Evolutionary conservation across 2,888 invertebrate genomes (phyloP).

Genomic region (Sinodicranocentrus sp.): DNA sequence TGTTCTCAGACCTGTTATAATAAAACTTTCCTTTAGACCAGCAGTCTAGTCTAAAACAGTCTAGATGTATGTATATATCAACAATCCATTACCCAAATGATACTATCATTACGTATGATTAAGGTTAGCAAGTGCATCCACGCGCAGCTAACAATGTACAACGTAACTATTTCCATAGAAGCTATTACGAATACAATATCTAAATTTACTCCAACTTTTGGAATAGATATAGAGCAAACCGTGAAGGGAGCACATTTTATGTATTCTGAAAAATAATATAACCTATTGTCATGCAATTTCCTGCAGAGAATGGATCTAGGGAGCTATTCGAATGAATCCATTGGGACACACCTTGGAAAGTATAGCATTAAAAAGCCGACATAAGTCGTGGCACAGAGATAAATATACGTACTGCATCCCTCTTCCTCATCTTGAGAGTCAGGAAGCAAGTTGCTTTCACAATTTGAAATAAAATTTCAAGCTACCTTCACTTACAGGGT

Average conservation of each 20-base stretch:
- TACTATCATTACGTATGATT: slow-evolving; percentile 57
- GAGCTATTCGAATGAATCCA: slow-evolving; percentile 72
- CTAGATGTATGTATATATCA: slow-evolving; percentile 40
- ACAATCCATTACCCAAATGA: slow-evolving; percentile 55
- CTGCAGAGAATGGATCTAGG: slow-evolving; percentile 70
- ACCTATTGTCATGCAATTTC: slow-evolving; percentile 75
- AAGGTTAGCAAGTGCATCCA: slow-evolving; percentile 61
- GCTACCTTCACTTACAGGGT: slow-evolving; percentile 9
- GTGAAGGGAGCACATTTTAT: too few species aligned
- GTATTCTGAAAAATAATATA: slow-evolving; percentile 57
- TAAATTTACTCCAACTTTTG: too few species aligned
- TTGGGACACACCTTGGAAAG: slow-evolving; percentile 72
- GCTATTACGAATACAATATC: too few species aligned
- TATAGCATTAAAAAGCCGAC: slow-evolving; percentile 29
- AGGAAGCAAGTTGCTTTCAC: slow-evolving; percentile 38
- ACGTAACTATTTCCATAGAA: slow-evolving; percentile 1
- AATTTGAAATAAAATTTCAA: slow-evolving; percentile 50
- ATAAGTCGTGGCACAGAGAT: slow-evolving; percentile 23
- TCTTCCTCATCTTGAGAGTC: slow-evolving; percentile 44
- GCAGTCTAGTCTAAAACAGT: too few species aligned
- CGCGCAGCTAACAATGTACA: slow-evolving; percentile 38
- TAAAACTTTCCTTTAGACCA: too few species aligned
- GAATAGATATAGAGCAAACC: too few species aligned
- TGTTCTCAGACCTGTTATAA: too few species aligned
- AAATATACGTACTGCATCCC: slow-evolving; percentile 40